Percentiles rank a stretch among this genome's conserved stretches.
Conservation (phyloP, 1,140 invertebrate genomes). For the Platorchestia sp. region DNA sequence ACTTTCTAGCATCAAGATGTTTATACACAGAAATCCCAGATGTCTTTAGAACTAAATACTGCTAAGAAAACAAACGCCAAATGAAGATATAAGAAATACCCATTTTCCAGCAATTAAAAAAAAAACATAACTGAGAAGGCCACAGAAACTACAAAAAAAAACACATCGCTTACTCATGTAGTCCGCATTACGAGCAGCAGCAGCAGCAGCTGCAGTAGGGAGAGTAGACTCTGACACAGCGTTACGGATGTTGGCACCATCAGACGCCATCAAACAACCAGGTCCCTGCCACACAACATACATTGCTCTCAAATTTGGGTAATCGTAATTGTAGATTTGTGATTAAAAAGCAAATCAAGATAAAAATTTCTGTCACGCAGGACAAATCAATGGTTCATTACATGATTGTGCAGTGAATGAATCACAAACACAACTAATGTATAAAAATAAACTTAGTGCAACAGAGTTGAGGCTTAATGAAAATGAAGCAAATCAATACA, state of each 20-base stretch:
- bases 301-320: background rate
- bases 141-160: background rate
- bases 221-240: slow-evolving; percentile 15
- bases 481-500: too few species aligned
- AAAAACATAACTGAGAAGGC: background rate
- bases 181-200: background rate
- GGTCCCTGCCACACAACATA: background rate
- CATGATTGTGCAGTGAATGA: too few species aligned
- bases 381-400: too few species aligned
- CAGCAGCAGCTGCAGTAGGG: background rate
- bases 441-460: too few species aligned
- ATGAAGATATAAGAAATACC: too few species aligned
- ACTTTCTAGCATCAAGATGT: too few species aligned
- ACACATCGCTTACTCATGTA: background rate
- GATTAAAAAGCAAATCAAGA: too few species aligned
- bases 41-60: background rate
- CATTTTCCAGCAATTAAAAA: too few species aligned
- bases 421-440: too few species aligned
- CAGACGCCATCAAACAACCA: background rate
- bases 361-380: too few species aligned
- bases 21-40: background rate
- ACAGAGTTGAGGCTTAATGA: too few species aligned
- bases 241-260: background rate
- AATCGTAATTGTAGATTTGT: background rate
- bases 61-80: too few species aligned